A percentile compares a stretch with the other conserved stretches of the same genome.
These are phyloP conservation scores for Homarus americanus DNA, from an alignment of 1,140 invertebrate species.

Conservation along the genomic window DNA sequence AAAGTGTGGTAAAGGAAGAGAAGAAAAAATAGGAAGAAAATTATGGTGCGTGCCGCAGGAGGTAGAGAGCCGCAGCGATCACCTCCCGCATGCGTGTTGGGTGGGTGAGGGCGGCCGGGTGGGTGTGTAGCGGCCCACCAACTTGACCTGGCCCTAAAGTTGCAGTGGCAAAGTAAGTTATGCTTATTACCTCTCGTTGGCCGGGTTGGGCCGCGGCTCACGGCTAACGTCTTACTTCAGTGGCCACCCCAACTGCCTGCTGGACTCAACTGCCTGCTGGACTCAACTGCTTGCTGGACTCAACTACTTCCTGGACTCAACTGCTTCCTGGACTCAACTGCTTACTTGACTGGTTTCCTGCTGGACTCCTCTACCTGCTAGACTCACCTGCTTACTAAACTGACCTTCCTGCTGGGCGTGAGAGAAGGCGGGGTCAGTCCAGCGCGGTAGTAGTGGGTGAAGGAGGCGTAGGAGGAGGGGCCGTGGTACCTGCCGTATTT, in stretches of 20 bases:
- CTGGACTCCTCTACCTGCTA: neutral
- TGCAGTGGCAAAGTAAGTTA: neutral
- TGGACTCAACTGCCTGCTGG: too few species aligned
- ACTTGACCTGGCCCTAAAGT: neutral
- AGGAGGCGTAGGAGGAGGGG: neutral
- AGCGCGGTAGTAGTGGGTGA: too few species aligned
- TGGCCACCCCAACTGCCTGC: too few species aligned
- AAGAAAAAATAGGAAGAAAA: neutral
- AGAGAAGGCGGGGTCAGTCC: too few species aligned
- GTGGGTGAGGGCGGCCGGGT: neutral
- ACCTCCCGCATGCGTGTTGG: neutral
- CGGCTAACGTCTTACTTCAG: neutral
- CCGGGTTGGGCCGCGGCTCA: neutral
- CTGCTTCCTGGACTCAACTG: too few species aligned
- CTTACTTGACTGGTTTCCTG: neutral
- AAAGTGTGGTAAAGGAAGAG: neutral
- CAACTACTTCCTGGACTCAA: too few species aligned
- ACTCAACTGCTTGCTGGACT: too few species aligned
- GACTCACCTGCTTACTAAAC: too few species aligned
- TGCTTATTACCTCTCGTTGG: constrained; percentile 7
- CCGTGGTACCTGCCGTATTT: neutral
- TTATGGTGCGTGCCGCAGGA: neutral
- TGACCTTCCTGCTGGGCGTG: neutral
- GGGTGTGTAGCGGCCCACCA: neutral
- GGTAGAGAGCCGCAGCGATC: neutral